phyloP scores from a whole-genome alignment of 1,140 invertebrate species.

The Elymnias hypermnestra region DNA sequence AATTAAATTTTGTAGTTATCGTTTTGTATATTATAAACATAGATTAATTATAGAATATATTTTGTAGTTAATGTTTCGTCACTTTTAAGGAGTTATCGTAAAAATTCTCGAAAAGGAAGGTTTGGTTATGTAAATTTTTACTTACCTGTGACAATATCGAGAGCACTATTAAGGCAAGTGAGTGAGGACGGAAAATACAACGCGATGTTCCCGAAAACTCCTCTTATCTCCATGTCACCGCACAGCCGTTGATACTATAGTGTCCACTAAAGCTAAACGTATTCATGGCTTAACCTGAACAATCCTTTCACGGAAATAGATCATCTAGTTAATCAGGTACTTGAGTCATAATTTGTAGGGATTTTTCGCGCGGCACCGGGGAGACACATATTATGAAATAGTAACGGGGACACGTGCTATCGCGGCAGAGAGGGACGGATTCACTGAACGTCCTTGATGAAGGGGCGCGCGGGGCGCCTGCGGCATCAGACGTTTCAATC shows the following conservation, averaged over 20 bases:
- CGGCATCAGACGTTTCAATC: constrained; percentile 75
- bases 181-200: constrained; percentile 64
- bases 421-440: constrained; percentile 73
- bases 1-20: no score
- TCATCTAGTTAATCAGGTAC: constrained; percentile 67
- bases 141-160: constrained; percentile 52
- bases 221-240: constrained; percentile 69
- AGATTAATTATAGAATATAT: no score
- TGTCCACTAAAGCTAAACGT: constrained; percentile 50
- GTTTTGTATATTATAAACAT: no score
- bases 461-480: constrained; percentile 68
- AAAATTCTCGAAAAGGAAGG: no score
- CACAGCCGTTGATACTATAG: constrained; percentile 37
- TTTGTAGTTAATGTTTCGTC: no score
- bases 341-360: constrained; percentile 70
- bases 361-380: constrained; percentile 65
- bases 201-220: constrained; percentile 49
- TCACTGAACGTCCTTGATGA: constrained; percentile 74
- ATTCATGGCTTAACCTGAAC: constrained; percentile 45
- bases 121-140: background rate
- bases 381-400: constrained; percentile 72
- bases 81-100: no score
- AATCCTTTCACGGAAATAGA: constrained; percentile 63
- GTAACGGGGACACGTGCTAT: constrained; percentile 71
- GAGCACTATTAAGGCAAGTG: constrained; percentile 50